These are phyloP conservation scores for Riparia riparia DNA, from an alignment of 2,113 vertebrate genomes.

Conservation along the genomic window DNA sequence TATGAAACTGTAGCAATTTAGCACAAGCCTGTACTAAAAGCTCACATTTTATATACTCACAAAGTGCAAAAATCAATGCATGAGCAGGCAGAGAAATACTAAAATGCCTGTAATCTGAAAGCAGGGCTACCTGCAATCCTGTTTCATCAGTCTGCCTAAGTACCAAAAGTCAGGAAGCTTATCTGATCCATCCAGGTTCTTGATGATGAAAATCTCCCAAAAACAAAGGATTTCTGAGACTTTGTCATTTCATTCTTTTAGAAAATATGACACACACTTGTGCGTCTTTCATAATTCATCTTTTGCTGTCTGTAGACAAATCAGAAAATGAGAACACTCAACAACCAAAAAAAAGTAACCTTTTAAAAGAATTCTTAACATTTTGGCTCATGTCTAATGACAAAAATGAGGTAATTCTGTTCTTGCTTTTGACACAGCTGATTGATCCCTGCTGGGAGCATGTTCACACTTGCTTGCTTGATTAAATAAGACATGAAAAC, in stretches of 20 bases:
- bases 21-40: slow-evolving; percentile 50
- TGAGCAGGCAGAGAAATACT: slow-evolving; percentile 31
- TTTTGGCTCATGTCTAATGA: background rate
- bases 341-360: background rate
- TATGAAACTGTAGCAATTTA: slow-evolving; percentile 53
- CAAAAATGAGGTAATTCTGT: background rate
- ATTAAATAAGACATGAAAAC: background rate
- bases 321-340: background rate
- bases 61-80: slow-evolving; percentile 60
- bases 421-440: background rate
- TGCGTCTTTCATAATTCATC: background rate
- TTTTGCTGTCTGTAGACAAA: background rate
- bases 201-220: slow-evolving; percentile 13
- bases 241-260: background rate
- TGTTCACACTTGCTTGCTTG: slow-evolving; percentile 13
- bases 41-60: slow-evolving; percentile 65
- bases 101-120: slow-evolving; percentile 24
- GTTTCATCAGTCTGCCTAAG: slow-evolving; percentile 49
- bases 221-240: slow-evolving; percentile 19
- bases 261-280: background rate
- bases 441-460: background rate
- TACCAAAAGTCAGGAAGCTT: slow-evolving; percentile 8
- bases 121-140: background rate
- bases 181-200: slow-evolving; percentile 8
- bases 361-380: background rate